Base-by-base conservation (phyloP, 2,113 vertebrate species). In the Syrmaticus mikado region DNA sequence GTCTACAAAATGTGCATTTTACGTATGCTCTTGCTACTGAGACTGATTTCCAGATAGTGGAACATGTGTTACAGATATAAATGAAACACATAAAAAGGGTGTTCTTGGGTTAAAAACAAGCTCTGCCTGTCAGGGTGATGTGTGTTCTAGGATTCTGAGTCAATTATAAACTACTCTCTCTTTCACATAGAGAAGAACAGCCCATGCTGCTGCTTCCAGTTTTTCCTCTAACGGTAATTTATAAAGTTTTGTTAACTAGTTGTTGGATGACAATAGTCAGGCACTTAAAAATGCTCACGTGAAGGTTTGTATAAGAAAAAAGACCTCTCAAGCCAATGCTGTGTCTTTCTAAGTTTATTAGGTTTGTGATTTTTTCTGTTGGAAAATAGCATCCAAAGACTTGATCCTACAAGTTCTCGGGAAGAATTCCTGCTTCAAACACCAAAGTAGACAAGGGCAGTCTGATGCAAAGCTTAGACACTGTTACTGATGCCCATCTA, bases 71-170 rank as follows among this genome's bases (percentile, higher is more conserved):
- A 81, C 61, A 83, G 92, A 86, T 94, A 87, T 73, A 95, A 93
- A 88, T 90, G 90, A 93, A 95, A 83, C 87, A 90, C 82, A 81
- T 25, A 79, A 87, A 81, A 82, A 83, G 83, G 73, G 82, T 92
- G 77, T 92, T 95, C 93, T 92, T 85, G 73, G 66, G 93, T 91
- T 91, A 92, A 93, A 93, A 94, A 85, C 90, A 93, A 92, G 85
- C 87, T 94, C 87, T 95, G 68, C 90, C 85, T 95, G 88, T 91
- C 94, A 95, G 87, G 62, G 91, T 95, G 84, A 91, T 92, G 84
- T 83, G 89, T 86, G 93, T 85, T 87, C 82, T 80, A 90, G 77
- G 72, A 91, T 91, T 95, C 87, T 85, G 72, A 92, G 73, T 82
- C 85, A 95, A 86, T 93, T 94, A 94, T 86, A 83, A 93, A 87